A percentile compares a stretch with the other conserved stretches of the same genome.
Evolutionary conservation across 2,888 invertebrate genomes (phyloP).

Genomic region (Odontocerum albicorne): DNA sequence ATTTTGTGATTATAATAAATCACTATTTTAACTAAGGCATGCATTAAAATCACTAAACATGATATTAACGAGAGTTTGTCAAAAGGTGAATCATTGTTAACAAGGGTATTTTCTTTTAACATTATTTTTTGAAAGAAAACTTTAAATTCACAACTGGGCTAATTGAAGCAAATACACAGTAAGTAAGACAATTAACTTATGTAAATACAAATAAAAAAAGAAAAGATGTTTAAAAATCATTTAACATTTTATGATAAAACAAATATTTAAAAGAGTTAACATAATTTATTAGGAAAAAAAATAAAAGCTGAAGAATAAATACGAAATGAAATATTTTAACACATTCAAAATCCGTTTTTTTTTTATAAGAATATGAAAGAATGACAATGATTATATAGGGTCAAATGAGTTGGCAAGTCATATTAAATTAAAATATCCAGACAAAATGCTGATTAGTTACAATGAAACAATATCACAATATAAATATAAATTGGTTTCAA

Average conservation of each 20-base stretch:
- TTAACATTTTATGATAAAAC: conserved; percentile 6
- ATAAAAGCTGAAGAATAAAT: not conserved
- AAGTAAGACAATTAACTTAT: conserved; percentile 5
- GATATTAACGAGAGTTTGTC: too few species aligned
- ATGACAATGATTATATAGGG: conserved; percentile 23
- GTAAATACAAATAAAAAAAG: not conserved
- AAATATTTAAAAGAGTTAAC: conserved; percentile 8
- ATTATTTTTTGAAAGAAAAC: too few species aligned
- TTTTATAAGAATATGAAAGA: conserved; percentile 28
- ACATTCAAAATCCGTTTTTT: conserved; percentile 5
- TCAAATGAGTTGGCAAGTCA: conserved; percentile 27
- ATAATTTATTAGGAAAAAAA: conserved; percentile 2
- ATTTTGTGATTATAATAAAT: too few species aligned
- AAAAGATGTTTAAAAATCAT: conserved; percentile 9
- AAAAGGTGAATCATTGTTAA: too few species aligned
- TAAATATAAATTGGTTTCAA: conserved; percentile 19
- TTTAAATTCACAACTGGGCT: conserved; percentile 20
- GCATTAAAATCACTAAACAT: not conserved
- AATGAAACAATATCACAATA: conserved; percentile 14
- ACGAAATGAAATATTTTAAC: not conserved
- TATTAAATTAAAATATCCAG: conserved; percentile 29
- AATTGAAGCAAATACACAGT: conserved; percentile 30
- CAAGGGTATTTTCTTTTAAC: too few species aligned
- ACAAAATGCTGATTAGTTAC: too few species aligned
- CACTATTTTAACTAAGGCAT: not conserved